Base-by-base conservation (phyloP, 2,888 invertebrate species). In the Colletes collaris region DNA sequence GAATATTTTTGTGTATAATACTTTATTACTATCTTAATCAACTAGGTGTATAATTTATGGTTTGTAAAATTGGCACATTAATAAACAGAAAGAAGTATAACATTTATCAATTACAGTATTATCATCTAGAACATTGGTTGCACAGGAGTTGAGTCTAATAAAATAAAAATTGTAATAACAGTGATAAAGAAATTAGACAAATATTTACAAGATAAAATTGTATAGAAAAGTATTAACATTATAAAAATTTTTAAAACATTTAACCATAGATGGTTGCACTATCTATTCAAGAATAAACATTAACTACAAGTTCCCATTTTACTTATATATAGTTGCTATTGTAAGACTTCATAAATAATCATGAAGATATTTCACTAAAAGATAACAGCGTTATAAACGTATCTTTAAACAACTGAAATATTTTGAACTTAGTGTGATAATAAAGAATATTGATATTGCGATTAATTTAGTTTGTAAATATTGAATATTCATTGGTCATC, bases 31-130 rank as follows among this genome's bases (percentile, higher is more conserved):
- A 63, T 13, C 16, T 59, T 53, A 59, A 67, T 35, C 62, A 63
- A 16, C 27, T 65, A 59, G 16, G 16, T 62, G 66, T 53, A 64
- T 53, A 55, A 64, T n/a, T 67, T 75, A 55, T 37, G 44, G 40
- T 50, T 27, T 10, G 27, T 52, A 70, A 19, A 66, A 50, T 78
- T 79, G 70, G 79, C 79, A 79, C 79, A 40, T 63, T 55, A 19
- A 40, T 40, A 49, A 56, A 55, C 40, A 40, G 44, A n/a, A 56
- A 63, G 11, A 27, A 4, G 7, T 53, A 58, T 10, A 46, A 49
- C 63, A 71, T 10, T 35, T 62, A 44, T 10, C 60, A 44, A 49
- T 53, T 53, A 67, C n/a, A 37, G 44, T 58, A 58, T 49, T 49
- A 35, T 49, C 37, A 16, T 49, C 37, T 59, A 46, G 7, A 27